Percentiles rank a stretch among this genome's conserved stretches.
These are phyloP conservation scores for Sebastes jordani DNA, from an alignment of 2,797 vertebrate genomes.

Conservation along the genomic window DNA sequence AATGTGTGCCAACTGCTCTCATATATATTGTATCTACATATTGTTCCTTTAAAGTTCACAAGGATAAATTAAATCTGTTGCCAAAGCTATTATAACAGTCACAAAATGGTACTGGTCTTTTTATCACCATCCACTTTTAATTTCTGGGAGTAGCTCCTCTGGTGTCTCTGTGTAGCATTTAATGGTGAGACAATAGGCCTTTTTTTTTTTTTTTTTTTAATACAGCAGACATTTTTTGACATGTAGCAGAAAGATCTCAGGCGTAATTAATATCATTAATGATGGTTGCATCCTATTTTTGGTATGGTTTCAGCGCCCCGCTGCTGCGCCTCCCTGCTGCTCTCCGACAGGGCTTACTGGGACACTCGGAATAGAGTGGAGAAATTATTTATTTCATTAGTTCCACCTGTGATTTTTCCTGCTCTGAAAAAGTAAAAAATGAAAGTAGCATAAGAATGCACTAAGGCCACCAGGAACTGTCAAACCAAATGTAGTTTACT, in stretches of 20 bases:
- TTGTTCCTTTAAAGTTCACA: background rate
- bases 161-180: background rate
- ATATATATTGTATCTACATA: no score
- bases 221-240: background rate
- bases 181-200: no score
- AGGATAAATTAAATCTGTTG: background rate
- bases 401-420: slow-evolving; percentile 5
- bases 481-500: background rate
- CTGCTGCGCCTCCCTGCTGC: background rate
- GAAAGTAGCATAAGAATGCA: background rate
- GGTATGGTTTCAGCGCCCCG: background rate
- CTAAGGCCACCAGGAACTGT: background rate
- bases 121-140: background rate
- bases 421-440: background rate
- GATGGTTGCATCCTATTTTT: background rate
- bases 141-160: background rate
- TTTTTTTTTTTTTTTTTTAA: background rate
- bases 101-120: background rate
- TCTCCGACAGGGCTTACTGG: background rate
- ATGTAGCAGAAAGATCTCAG: background rate
- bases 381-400: background rate
- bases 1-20: no score
- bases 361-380: background rate
- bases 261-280: background rate
- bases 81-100: background rate